Evolutionary conservation across 2,113 vertebrate genomes (phyloP).

Genomic region (Ammodytes marinus): DNA sequence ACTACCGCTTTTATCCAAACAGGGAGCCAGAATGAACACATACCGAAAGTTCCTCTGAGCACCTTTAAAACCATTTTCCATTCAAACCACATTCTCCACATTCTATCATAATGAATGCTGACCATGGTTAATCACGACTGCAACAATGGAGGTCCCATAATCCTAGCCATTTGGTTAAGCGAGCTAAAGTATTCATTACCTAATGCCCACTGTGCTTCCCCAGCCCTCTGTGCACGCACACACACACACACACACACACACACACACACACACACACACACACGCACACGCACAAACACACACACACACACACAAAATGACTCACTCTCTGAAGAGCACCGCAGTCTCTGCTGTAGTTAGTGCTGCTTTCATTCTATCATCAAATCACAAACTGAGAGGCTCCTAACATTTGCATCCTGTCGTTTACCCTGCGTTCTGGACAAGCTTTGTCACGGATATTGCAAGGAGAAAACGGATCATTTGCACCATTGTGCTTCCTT

Average conservation of each 20-base stretch:
- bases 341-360: constrained; percentile 1
- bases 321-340: constrained; percentile 32
- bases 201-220: constrained; percentile 39
- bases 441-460: background rate
- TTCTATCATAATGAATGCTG: background rate
- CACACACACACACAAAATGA: constrained; percentile 21
- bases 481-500: constrained; percentile 6
- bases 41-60: background rate
- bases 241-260: background rate
- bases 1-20: too few species aligned
- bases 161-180: constrained; percentile 9
- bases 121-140: constrained; percentile 19
- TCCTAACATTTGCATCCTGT: background rate
- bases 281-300: background rate
- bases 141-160: constrained; percentile 4
- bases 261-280: background rate
- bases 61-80: constrained; percentile 14
- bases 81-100: background rate
- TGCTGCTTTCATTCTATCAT: constrained; percentile 12
- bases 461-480: background rate
- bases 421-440: background rate
- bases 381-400: background rate
- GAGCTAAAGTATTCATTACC: constrained; percentile 30
- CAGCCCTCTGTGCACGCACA: background rate
- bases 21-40: too few species aligned